Evolutionary conservation across 2,888 invertebrate genomes (phyloP).

Genomic region (Linyphia triangularis): DNA sequence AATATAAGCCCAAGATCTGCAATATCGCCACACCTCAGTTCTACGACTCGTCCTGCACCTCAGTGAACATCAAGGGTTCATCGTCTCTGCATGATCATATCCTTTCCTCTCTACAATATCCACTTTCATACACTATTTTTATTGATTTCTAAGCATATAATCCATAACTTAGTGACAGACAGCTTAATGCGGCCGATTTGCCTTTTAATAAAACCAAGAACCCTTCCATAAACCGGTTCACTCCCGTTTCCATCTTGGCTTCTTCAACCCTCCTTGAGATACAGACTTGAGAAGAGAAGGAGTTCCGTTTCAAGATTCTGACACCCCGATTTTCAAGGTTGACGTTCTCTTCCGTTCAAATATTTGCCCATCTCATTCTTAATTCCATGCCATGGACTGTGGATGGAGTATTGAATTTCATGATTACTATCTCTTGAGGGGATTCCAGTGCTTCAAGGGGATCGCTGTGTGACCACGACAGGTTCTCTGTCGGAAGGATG

Average conservation of each 20-base stretch:
- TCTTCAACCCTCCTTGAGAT: slow-evolving; percentile 51
- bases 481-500: not conserved
- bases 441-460: not conserved
- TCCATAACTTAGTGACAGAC: slow-evolving; percentile 14
- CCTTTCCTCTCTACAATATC: not conserved
- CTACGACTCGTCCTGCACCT: too few relatives aligned
- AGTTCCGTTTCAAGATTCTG: slow-evolving; percentile 47
- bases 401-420: not conserved
- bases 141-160: not conserved
- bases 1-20: too few relatives aligned
- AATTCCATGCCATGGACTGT: not conserved
- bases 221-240: slow-evolving; percentile 43
- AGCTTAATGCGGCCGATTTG: slow-evolving; percentile 15
- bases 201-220: not conserved
- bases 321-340: slow-evolving; percentile 56
- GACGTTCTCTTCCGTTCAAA: not conserved
- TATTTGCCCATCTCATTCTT: slow-evolving; percentile 9
- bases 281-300: slow-evolving; percentile 40
- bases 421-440: not conserved
- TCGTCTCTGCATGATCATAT: not conserved
- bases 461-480: slow-evolving; percentile 15
- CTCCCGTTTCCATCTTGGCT: slow-evolving; percentile 12
- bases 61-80: not conserved
- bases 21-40: too few relatives aligned
- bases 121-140: not conserved